These are phyloP conservation scores for Corynorhinus townsendii DNA, from an alignment of 2,113 vertebrate species.

Conservation along the genomic window DNA sequence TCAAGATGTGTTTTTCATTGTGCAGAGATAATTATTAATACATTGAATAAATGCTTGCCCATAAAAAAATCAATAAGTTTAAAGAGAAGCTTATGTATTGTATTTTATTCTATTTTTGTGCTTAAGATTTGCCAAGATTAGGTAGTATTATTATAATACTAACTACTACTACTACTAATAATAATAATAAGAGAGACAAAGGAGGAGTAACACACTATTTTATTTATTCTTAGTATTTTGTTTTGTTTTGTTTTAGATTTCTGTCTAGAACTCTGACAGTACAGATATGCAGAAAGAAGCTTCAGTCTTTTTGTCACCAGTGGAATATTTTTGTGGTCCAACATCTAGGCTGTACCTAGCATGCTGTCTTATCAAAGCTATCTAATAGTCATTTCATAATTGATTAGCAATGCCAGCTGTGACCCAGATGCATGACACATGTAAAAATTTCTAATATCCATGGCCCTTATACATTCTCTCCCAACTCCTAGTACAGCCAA, in stretches of 20 bases:
- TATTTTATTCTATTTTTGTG: not conserved
- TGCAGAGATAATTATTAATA: not conserved
- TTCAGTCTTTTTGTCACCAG: not conserved
- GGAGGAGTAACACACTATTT: not conserved
- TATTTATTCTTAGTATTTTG: not conserved
- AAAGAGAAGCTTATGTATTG: constrained; percentile 7
- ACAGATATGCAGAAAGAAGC: not conserved
- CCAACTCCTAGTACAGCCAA: not conserved
- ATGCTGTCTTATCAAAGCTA: constrained; percentile 16
- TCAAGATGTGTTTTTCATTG: not conserved
- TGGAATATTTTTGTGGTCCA: not conserved
- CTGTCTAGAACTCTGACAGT: not conserved
- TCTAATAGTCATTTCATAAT: constrained; percentile 19
- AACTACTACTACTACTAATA: not conserved
- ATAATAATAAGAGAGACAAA: not conserved
- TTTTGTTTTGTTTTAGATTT: not conserved
- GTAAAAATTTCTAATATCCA: not conserved
- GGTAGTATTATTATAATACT: not conserved
- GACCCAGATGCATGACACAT: not conserved
- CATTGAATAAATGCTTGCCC: not conserved
- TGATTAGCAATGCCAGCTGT: not conserved
- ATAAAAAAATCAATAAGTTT: not conserved
- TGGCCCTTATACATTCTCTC: not conserved
- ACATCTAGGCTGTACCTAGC: not conserved
- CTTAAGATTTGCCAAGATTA: not conserved